phyloP scores from a whole-genome alignment of 2,888 invertebrate genomes.

The Drosophila incognita region DNA sequence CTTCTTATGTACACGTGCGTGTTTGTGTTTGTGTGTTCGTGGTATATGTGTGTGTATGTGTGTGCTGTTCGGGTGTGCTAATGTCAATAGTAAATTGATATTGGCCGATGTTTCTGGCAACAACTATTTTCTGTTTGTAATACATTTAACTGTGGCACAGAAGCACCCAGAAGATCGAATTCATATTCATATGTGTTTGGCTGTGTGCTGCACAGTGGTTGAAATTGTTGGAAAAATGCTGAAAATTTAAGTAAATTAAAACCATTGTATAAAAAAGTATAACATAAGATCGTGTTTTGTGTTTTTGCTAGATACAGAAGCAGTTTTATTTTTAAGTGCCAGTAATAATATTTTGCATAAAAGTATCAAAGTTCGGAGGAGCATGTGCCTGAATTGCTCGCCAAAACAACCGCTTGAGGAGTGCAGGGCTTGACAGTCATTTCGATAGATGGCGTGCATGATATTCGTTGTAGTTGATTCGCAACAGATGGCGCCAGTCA shows the following conservation, averaged over 20 bases:
- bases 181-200: conserved; percentile 5
- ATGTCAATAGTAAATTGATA: conserved; percentile 39
- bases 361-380: conserved; percentile 84
- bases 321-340: conserved; percentile 7
- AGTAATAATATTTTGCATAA: conserved; percentile 20
- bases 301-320: background rate
- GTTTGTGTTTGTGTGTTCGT: background rate
- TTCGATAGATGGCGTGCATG: conserved; percentile 1
- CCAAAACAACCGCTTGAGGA: conserved; percentile 8
- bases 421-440: background rate
- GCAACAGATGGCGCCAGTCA: conserved; percentile 21
- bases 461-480: background rate
- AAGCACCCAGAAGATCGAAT: background rate
- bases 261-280: background rate
- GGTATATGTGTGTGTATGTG: conserved; percentile 10
- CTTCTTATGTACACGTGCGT: conserved; percentile 9
- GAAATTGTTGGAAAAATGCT: background rate
- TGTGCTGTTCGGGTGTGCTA: conserved; percentile 30
- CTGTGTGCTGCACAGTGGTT: conserved; percentile 29
- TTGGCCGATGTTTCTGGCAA: conserved; percentile 16
- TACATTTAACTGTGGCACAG: conserved; percentile 15
- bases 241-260: background rate
- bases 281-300: background rate
- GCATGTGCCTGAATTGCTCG: conserved; percentile 72
- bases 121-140: conserved; percentile 10